Conservation (phyloP, 64 coral and sea anemone genomes). For the Pocillopora verrucosa region DNA sequence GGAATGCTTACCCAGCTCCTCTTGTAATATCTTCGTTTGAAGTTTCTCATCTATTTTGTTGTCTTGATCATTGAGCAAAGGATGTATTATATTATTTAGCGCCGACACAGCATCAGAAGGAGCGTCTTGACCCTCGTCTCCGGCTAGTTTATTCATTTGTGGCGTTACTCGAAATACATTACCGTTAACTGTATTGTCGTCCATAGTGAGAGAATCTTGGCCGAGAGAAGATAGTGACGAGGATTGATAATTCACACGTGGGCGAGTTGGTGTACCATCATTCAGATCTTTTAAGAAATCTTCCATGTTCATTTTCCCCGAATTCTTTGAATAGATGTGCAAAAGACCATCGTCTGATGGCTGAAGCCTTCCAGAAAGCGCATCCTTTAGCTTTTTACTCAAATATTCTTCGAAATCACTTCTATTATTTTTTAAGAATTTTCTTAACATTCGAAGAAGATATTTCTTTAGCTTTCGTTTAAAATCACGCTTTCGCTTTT, state of each 20-base stretch:
- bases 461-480: constrained; percentile 24
- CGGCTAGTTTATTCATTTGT: constrained; percentile 1
- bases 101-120: constrained; percentile 16
- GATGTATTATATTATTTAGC: constrained; percentile 55
- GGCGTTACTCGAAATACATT: constrained; percentile 16
- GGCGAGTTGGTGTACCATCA: constrained; percentile 1
- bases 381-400: constrained; percentile 18
- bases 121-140: background rate
- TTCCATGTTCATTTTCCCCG: constrained; percentile 32
- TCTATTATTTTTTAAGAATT: constrained; percentile 38
- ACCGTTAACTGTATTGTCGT: background rate
- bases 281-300: constrained; percentile 40
- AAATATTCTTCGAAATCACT: constrained; percentile 27
- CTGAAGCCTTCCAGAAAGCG: constrained; percentile 1
- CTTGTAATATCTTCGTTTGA: constrained; percentile 54
- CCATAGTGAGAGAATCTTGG: background rate
- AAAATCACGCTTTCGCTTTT: constrained; percentile 1
- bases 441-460: constrained; percentile 24
- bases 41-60: constrained; percentile 46
- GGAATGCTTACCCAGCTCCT: constrained; percentile 53
- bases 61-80: constrained; percentile 50
- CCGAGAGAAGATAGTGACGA: background rate
- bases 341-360: constrained; percentile 28
- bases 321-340: constrained; percentile 37
- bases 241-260: background rate